Evolutionary conservation across 2,113 vertebrate species (phyloP).

Genomic region (Plestiodon gilberti): DNA sequence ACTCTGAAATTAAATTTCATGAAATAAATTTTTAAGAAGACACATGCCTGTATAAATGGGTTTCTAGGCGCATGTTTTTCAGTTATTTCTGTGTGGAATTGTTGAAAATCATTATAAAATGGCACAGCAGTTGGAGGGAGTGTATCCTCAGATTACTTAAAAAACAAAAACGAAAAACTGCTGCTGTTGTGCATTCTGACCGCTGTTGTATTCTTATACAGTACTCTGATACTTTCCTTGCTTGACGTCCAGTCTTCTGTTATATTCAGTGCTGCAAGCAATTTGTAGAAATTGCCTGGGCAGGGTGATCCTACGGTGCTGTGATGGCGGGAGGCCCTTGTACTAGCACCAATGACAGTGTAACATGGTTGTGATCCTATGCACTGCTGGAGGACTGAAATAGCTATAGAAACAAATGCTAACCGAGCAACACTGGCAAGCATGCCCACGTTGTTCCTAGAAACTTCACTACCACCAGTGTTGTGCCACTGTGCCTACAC

Average conservation of each 20-base stretch:
- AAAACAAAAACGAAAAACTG: too few relatives aligned
- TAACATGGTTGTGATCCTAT: too few relatives aligned
- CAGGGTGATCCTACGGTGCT: not conserved
- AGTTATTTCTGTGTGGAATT: slow-evolving; percentile 33
- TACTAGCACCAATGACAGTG: not conserved
- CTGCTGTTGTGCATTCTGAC: not conserved
- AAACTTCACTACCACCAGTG: not conserved
- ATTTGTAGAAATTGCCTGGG: not conserved
- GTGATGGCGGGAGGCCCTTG: not conserved
- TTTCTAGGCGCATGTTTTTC: slow-evolving; percentile 40
- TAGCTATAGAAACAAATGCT: not conserved
- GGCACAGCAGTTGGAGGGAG: not conserved
- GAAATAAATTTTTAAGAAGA: slow-evolving; percentile 14
- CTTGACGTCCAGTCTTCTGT: not conserved
- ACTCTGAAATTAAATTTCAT: slow-evolving; percentile 51
- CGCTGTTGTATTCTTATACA: not conserved
- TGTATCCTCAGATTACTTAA: not conserved
- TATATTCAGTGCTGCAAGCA: not conserved
- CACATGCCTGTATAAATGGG: slow-evolving; percentile 6
- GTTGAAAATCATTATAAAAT: slow-evolving; percentile 32
- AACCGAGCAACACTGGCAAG: not conserved
- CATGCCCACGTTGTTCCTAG: too few relatives aligned
- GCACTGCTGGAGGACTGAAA: not conserved
- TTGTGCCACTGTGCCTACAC: not conserved
- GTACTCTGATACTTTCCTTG: not conserved